Evolutionary conservation across 2,113 vertebrate species (phyloP).

Genomic region (western clawed frog (Xenopus tropicalis)): DNA sequence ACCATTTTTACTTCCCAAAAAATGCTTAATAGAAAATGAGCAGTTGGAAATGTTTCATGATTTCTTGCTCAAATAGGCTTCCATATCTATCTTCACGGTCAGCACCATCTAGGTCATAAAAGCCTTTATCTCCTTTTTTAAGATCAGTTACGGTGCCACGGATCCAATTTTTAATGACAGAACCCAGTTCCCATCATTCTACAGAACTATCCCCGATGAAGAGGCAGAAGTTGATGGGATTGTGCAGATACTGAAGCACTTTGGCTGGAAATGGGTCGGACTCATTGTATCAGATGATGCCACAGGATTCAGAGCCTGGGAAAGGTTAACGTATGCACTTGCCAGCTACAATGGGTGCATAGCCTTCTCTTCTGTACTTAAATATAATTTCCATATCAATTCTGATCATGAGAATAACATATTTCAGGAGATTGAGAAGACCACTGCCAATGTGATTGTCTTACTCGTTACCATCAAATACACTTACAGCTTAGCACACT

Average conservation of each 20-base stretch:
- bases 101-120: too few relatives aligned
- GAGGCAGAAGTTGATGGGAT: not conserved
- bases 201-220: not conserved
- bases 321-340: not conserved
- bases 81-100: too few relatives aligned
- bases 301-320: not conserved
- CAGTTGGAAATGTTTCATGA: too few relatives aligned
- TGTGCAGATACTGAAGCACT: conserved; percentile 15
- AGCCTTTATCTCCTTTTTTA: not conserved
- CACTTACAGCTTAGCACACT: not conserved
- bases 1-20: too few relatives aligned
- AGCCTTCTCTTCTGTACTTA: not conserved
- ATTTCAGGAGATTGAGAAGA: not conserved
- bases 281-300: conserved; percentile 18
- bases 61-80: too few relatives aligned
- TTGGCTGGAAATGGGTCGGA: conserved; percentile 24
- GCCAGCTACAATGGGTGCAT: not conserved
- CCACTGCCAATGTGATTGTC: conserved; percentile 24
- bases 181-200: conserved; percentile 11
- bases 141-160: not conserved
- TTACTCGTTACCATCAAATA: not conserved
- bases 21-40: too few relatives aligned
- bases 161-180: not conserved
- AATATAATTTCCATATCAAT: not conserved
- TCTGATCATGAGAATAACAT: not conserved